phyloP scores from a whole-genome alignment of 2,888 invertebrate species.

The Tinea trinotella region DNA sequence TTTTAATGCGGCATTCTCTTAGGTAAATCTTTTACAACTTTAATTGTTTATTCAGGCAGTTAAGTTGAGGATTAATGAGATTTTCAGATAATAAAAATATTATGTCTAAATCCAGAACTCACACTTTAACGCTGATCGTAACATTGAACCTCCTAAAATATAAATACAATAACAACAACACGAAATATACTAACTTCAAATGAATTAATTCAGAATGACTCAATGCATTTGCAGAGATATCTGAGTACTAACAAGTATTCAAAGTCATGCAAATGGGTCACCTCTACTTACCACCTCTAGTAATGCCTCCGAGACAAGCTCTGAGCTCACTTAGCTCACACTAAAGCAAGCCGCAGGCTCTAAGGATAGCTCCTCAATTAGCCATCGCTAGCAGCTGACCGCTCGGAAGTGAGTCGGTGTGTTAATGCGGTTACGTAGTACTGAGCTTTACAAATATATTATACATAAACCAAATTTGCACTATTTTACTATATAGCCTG shows the following conservation, averaged over 20 bases:
- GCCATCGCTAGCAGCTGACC: slow-evolving; percentile 63
- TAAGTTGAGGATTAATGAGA: too few species aligned
- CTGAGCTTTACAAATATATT: background rate
- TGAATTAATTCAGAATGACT: background rate
- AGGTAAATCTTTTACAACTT: too few species aligned
- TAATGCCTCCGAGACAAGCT: slow-evolving; percentile 45
- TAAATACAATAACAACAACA: too few species aligned
- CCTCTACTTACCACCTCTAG: slow-evolving; percentile 25
- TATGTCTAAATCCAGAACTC: too few species aligned
- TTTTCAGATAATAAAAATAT: too few species aligned
- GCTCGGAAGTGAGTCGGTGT: slow-evolving; percentile 33
- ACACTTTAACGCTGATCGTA: too few species aligned
- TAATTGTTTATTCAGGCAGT: too few species aligned
- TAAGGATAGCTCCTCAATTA: slow-evolving; percentile 67
- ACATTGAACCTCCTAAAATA: too few species aligned
- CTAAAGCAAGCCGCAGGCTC: slow-evolving; percentile 39
- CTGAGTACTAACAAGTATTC: background rate
- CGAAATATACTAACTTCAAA: too few species aligned
- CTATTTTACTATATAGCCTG: too few species aligned
- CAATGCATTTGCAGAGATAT: background rate
- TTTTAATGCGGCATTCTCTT: slow-evolving; percentile 3
- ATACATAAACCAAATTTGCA: background rate
- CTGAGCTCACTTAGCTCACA: slow-evolving; percentile 53
- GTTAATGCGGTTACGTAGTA: slow-evolving; percentile 1
- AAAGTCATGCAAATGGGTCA: slow-evolving; percentile 32